Percentiles rank a stretch among this genome's conserved stretches.
Evolutionary conservation across 2,888 invertebrate genomes (phyloP).

Genomic region (Cheilosia variabilis): DNA sequence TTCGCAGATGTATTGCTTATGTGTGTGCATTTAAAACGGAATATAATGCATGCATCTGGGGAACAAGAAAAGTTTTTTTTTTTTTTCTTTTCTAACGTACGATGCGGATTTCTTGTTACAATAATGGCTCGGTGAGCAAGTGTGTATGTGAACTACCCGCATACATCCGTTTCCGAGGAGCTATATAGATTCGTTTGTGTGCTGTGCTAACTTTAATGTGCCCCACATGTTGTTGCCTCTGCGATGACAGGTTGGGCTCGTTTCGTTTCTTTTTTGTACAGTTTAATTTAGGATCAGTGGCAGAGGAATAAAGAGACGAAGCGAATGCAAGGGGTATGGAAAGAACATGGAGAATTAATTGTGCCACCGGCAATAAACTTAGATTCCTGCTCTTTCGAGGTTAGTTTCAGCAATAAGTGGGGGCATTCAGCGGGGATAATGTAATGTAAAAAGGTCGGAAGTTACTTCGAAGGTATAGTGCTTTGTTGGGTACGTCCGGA

Average conservation of each 20-base stretch:
- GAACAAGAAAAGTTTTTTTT: conserved; percentile 11
- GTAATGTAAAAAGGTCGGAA: conserved; percentile 51
- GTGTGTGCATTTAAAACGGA: conserved; percentile 38
- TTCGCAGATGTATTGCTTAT: conserved; percentile 29
- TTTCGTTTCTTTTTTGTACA: conserved; percentile 4
- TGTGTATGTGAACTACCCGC: conserved; percentile 51
- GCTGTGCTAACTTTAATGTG: conserved; percentile 62
- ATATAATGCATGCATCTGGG: conserved; percentile 65
- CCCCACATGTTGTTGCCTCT: conserved; percentile 56
- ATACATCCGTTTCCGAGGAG: conserved; percentile 63
- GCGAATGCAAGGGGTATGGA: not conserved
- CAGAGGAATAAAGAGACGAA: not conserved
- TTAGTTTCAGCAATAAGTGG: conserved; percentile 46
- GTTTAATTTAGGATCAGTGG: conserved; percentile 28
- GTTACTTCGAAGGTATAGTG: not conserved
- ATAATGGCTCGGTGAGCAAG: conserved; percentile 67
- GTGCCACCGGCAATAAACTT: conserved; percentile 65
- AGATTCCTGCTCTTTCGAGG: conserved; percentile 54
- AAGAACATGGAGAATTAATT: conserved; percentile 51
- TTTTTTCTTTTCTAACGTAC: conserved; percentile 24
- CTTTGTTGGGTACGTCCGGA: not conserved
- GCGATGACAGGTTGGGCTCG: conserved; percentile 38
- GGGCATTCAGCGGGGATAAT: conserved; percentile 59
- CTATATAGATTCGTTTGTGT: conserved; percentile 46
- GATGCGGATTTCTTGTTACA: conserved; percentile 66